Percentiles rank a stretch among this genome's conserved stretches.
These are phyloP conservation scores for Syngnathus typhle DNA, from an alignment of 2,113 vertebrate genomes.

Conservation along the genomic window DNA sequence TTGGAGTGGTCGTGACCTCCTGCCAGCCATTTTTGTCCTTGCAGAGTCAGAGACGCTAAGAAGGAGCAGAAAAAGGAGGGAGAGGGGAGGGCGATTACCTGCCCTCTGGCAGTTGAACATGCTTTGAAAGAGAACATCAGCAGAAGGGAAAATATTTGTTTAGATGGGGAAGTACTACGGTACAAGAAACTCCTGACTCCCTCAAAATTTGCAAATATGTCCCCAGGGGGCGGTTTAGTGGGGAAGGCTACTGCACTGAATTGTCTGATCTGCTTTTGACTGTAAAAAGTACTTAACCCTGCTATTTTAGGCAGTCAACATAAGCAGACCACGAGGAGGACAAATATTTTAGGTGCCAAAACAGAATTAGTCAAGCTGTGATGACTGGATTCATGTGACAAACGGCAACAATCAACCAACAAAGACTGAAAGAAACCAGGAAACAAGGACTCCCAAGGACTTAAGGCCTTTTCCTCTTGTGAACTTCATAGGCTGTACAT, in stretches of 20 bases:
- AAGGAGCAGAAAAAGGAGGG: constrained; percentile 15
- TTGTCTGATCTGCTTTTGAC: background rate
- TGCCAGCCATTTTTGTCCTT: constrained; percentile 34
- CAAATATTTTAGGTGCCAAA: too few relatives aligned
- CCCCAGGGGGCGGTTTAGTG: too few relatives aligned
- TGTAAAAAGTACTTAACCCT: background rate
- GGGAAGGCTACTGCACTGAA: background rate
- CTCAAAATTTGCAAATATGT: background rate
- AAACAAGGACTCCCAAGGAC: too few relatives aligned
- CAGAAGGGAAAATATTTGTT: background rate
- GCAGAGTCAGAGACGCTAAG: constrained; percentile 16
- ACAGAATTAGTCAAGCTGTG: too few relatives aligned
- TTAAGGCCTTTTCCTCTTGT: too few relatives aligned
- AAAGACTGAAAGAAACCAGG: too few relatives aligned
- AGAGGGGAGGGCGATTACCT: constrained; percentile 10
- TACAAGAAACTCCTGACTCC: background rate
- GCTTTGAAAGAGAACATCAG: background rate
- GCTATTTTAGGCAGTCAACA: background rate
- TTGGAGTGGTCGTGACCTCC: constrained; percentile 24
- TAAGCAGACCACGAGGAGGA: background rate
- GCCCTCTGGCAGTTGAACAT: constrained; percentile 11
- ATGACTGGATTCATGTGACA: too few relatives aligned
- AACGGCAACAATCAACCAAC: too few relatives aligned
- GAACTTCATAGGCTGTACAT: too few relatives aligned
- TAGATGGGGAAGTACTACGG: background rate